Evolutionary conservation across 2,888 invertebrate genomes (phyloP).

Genomic region (Orthosia gracilis): DNA sequence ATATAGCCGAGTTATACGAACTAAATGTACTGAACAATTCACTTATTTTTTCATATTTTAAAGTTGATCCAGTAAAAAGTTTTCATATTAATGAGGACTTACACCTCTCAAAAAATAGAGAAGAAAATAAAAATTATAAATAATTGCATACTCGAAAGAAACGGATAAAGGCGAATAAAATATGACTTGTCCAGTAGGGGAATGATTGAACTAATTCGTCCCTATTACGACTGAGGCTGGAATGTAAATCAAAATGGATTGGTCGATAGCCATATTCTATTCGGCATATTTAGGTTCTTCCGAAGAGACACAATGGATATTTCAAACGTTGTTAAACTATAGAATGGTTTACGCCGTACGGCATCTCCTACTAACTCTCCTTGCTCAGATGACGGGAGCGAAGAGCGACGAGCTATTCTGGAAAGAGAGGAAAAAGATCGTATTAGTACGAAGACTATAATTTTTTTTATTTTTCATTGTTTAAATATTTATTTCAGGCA

Average conservation of each 20-base stretch:
- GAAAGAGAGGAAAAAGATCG: not conserved
- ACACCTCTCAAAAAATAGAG: no score
- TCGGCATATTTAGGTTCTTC: conserved; percentile 1
- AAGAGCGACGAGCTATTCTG: conserved; percentile 3
- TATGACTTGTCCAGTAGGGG: not conserved
- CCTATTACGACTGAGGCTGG: not conserved
- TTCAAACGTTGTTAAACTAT: conserved; percentile 22
- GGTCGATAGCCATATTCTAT: not conserved
- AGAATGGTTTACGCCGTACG: conserved; percentile 5
- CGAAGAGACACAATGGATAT: not conserved
- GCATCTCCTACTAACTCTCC: conserved; percentile 4
- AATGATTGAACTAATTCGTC: not conserved
- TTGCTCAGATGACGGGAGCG: not conserved
- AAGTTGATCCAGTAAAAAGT: no score
- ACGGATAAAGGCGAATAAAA: not conserved
- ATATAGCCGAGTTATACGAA: no score
- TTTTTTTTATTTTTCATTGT: no score
- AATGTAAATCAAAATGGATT: conserved; percentile 9
- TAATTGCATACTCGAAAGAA: not conserved
- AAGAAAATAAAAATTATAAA: no score
- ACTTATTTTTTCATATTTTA: no score
- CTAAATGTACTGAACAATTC: no score
- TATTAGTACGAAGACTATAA: conserved; percentile 7
- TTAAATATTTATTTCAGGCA: no score
- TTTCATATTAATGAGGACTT: no score